Percentiles rank a stretch among this genome's conserved stretches.
phyloP scores from a whole-genome alignment of 2,888 invertebrate genomes.

The Thereva unica region DNA sequence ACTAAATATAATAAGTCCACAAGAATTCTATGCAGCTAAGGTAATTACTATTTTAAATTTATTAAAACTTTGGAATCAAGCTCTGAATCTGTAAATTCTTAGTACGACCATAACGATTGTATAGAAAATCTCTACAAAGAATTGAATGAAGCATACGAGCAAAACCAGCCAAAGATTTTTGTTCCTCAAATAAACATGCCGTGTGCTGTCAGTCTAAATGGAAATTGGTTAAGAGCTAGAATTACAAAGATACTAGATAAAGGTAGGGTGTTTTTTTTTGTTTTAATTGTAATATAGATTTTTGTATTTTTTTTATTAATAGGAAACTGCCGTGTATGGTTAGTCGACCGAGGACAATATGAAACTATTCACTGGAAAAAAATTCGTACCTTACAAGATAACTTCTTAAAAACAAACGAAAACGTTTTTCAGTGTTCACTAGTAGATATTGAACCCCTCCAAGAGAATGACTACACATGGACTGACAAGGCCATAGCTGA shows the following conservation, averaged over 20 bases:
- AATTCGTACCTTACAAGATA: slow-evolving; percentile 60
- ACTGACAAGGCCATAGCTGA: slow-evolving; percentile 50
- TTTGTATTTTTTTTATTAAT: not conserved
- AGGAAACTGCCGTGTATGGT: slow-evolving; percentile 49
- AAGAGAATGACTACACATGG: slow-evolving; percentile 55
- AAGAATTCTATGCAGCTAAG: slow-evolving; percentile 69
- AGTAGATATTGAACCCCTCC: slow-evolving; percentile 58
- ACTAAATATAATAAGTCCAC: slow-evolving; percentile 66
- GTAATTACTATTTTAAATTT: slow-evolving; percentile 54
- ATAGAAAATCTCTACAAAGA: slow-evolving; percentile 39
- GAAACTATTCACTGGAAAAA: slow-evolving; percentile 60
- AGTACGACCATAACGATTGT: slow-evolving; percentile 43
- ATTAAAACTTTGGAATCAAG: slow-evolving; percentile 1
- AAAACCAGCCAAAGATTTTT: slow-evolving; percentile 53
- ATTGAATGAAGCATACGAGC: slow-evolving; percentile 44
- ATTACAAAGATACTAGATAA: slow-evolving; percentile 48
- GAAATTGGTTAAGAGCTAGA: slow-evolving; percentile 51
- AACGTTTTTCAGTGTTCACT: slow-evolving; percentile 51
- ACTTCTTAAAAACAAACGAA: slow-evolving; percentile 45
- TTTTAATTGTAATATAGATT: slow-evolving; percentile 7
- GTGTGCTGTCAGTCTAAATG: slow-evolving; percentile 48
- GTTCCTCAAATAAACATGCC: slow-evolving; percentile 48
- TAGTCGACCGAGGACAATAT: slow-evolving; percentile 65
- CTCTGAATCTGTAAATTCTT: slow-evolving; percentile 4
- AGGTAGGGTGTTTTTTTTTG: slow-evolving; percentile 44